Base-by-base conservation (phyloP, 1,140 invertebrate species). In the Drosophila ohnishii region DNA sequence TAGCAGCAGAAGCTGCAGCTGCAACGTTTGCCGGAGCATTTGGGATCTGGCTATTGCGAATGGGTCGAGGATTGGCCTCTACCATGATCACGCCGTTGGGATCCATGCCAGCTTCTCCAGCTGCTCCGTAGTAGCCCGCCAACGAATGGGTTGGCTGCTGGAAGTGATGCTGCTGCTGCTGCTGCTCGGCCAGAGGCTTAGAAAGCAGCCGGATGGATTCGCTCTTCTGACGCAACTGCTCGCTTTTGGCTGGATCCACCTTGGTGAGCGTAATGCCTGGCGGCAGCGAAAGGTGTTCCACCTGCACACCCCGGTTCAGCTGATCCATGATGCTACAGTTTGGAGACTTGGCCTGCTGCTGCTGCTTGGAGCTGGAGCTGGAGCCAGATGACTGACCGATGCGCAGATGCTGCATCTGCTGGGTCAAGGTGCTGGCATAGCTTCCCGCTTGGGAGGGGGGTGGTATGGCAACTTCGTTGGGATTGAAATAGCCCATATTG, bases 231-330 rank as follows among this genome's bases (percentile, higher is more conserved):
- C 90, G 90, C 53, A 91, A 30, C 40, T 84, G 76, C 37, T 90
- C 87, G 42, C 87, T 90, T 22, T 90, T 93, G 61, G 92, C 92
- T 1, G 93, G 93, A 80, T 96, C 95, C 0, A 97, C 96, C 78
- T 96, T 95, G 0, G 96, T 97, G 42, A 97, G 94, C 3, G 96
- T 97, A 28, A 97, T 97, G 7, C 96, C 96, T 8, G 96, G 96
- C 2, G 96, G 96, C 64, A 97, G 91, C 45, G 94, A 94, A 2
- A 97, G 89, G 87, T 95, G 95, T 35, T 95, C 95, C 67, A 96
- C 93, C 91, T 94, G 93, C 0, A 94, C 93, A 3, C 93, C 93
- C 19, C 93, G 92, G 65, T 93, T 93, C 9, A 94, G 90, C 40
- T 94, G 93, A 62, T 94, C 93, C 93, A 94, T 94, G 56, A 94